Percentiles rank a stretch among this genome's conserved stretches.
Evolutionary conservation across 2,888 invertebrate species (phyloP).

Genomic region (Cotesia congregata): DNA sequence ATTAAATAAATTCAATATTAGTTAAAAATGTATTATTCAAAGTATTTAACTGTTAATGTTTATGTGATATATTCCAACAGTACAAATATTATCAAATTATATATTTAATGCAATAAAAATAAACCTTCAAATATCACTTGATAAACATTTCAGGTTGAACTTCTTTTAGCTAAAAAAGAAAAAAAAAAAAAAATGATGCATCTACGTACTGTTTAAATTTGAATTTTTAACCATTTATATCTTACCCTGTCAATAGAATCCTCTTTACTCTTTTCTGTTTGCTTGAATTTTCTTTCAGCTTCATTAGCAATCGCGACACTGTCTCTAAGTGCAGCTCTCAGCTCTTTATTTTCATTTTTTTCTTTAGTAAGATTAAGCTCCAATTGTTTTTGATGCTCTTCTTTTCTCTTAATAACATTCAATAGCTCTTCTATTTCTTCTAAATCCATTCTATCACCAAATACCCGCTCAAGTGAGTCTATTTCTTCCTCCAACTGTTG

Average conservation of each 20-base stretch:
- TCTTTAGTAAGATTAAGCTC: conserved; percentile 66
- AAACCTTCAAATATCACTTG: not conserved
- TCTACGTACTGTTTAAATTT: conserved; percentile 10
- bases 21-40: not conserved
- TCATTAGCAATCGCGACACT: conserved; percentile 82
- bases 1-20: not conserved
- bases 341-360: conserved; percentile 77
- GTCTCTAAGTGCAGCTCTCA: conserved; percentile 87
- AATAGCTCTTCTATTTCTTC: conserved; percentile 63
- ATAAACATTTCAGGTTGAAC: not conserved
- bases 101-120: not conserved
- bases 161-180: conserved; percentile 7
- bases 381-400: conserved; percentile 74
- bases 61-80: no score
- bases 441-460: conserved; percentile 60
- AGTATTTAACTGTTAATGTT: not conserved
- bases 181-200: conserved; percentile 14
- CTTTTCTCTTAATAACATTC: conserved; percentile 59
- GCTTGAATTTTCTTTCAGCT: conserved; percentile 71
- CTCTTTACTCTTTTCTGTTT: conserved; percentile 76
- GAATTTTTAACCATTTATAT: conserved; percentile 25
- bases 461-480: conserved; percentile 61
- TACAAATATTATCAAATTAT: no score
- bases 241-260: conserved; percentile 78
- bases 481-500: conserved; percentile 60